Percentiles rank a stretch among this genome's conserved stretches.
Evolutionary conservation across 35 echinoderm and acorn worm genomes (phyloP).

Genomic region (Anneissia japonica): DNA sequence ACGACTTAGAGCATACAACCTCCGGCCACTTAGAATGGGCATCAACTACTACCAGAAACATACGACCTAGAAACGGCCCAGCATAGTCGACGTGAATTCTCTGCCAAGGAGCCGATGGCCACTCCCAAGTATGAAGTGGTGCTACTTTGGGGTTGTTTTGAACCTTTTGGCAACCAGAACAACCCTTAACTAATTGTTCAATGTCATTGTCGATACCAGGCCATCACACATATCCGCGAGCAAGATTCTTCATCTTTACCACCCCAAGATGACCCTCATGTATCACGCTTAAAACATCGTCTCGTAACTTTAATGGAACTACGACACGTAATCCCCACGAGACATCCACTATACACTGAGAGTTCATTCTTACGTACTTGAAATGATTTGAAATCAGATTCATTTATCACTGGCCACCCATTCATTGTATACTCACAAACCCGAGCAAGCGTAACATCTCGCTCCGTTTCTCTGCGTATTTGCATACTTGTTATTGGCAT

Average conservation of each 20-base stretch:
- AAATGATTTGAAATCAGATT: no score
- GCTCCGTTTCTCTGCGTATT: no score
- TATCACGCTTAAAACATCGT: no score
- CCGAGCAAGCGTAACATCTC: no score
- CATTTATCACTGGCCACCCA: no score
- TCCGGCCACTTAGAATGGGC: constrained; percentile 73
- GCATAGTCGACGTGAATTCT: constrained; percentile 52
- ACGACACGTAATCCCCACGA: no score
- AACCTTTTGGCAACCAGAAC: background rate
- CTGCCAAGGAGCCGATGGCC: constrained; percentile 28
- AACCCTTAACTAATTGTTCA: constrained; percentile 14
- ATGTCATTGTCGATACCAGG: constrained; percentile 41
- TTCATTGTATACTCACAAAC: no score
- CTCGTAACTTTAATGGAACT: no score
- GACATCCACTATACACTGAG: no score
- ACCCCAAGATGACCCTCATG: constrained; percentile 51
- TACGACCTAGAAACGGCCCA: constrained; percentile 40
- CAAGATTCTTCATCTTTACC: constrained; percentile 32
- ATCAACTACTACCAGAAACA: constrained; percentile 70
- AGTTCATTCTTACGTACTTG: no score
- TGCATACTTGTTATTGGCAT: no score
- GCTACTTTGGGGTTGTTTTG: background rate
- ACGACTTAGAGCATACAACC: no score
- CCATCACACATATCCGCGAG: constrained; percentile 48
- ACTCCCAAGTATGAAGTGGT: constrained; percentile 41